Conservation (phyloP, 2,888 invertebrate species). For the Volucella inanis region DNA sequence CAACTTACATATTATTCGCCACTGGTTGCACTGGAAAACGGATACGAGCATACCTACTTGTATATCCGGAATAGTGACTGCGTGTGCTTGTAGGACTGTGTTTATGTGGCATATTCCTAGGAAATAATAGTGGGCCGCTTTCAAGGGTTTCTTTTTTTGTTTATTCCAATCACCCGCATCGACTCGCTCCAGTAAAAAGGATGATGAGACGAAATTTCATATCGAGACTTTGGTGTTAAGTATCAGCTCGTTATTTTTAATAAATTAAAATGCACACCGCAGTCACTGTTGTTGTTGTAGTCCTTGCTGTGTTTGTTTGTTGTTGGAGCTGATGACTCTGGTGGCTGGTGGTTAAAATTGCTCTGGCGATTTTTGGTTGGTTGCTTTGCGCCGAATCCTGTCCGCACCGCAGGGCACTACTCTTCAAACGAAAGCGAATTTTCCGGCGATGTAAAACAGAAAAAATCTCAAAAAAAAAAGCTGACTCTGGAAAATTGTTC, state of each 20-base stretch:
- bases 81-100: too few species aligned
- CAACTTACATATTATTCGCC: neutral
- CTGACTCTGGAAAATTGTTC: constrained; percentile 43
- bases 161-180: neutral
- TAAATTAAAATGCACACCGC: constrained; percentile 43
- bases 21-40: constrained; percentile 51
- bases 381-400: constrained; percentile 37
- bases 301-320: neutral
- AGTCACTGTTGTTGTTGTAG: constrained; percentile 8
- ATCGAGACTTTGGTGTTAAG: constrained; percentile 59
- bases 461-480: constrained; percentile 11
- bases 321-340: neutral
- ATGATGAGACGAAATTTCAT: constrained; percentile 32
- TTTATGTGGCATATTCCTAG: constrained; percentile 25
- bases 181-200: neutral
- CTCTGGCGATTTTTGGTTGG: neutral
- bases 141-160: neutral
- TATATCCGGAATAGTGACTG: constrained; percentile 7
- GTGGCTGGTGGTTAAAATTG: too few species aligned
- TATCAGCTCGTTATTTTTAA: constrained; percentile 69
- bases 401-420: neutral
- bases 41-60: neutral
- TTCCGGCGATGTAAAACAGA: neutral
- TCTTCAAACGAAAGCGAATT: neutral
- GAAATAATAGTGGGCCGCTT: constrained; percentile 24